A percentile compares a stretch with the other conserved stretches of the same genome.
These are phyloP conservation scores for Drosophila arawakana DNA, from an alignment of 1,140 invertebrate genomes.

Conservation along the genomic window DNA sequence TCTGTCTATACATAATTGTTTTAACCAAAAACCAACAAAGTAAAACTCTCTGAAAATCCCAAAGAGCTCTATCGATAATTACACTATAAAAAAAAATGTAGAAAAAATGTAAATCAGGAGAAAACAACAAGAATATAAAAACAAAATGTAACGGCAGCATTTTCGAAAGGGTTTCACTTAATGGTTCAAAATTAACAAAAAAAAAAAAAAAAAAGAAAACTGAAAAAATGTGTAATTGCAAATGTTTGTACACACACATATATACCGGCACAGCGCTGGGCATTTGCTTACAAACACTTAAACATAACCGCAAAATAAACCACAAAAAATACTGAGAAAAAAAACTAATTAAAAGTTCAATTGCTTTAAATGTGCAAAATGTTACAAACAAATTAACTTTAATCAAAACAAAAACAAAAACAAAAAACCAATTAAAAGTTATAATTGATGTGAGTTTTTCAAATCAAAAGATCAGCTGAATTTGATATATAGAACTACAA, in stretches of 20 bases:
- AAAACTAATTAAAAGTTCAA: slow-evolving; percentile 18
- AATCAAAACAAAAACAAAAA: slow-evolving; percentile 8
- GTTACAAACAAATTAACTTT: slow-evolving; percentile 25
- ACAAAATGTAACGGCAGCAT: slow-evolving; percentile 69
- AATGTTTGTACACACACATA: slow-evolving; percentile 20
- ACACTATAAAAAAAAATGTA: slow-evolving; percentile 1
- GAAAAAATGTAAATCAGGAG: neutral
- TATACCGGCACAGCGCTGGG: slow-evolving; percentile 29
- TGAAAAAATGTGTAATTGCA: slow-evolving; percentile 1
- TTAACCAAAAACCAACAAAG: neutral
- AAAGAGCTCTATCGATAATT: slow-evolving; percentile 22
- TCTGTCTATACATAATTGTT: slow-evolving; percentile 1
- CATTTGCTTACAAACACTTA: slow-evolving; percentile 46
- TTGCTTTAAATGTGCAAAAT: slow-evolving; percentile 41
- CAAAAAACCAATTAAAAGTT: slow-evolving; percentile 1
- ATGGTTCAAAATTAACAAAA: slow-evolving; percentile 72
- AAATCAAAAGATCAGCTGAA: slow-evolving; percentile 19
- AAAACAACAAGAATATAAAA: slow-evolving; percentile 18
- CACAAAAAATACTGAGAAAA: slow-evolving; percentile 3
- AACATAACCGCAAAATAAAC: slow-evolving; percentile 13
- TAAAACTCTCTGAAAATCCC: neutral
- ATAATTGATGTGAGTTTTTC: slow-evolving; percentile 14
- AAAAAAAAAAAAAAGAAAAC: slow-evolving; percentile 23
- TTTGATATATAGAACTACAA: slow-evolving; percentile 15
- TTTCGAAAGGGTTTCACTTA: slow-evolving; percentile 75